Evolutionary conservation across 53 echinoderm and acorn worm species (phyloP).

Genomic region (Zoroaster sp.): DNA sequence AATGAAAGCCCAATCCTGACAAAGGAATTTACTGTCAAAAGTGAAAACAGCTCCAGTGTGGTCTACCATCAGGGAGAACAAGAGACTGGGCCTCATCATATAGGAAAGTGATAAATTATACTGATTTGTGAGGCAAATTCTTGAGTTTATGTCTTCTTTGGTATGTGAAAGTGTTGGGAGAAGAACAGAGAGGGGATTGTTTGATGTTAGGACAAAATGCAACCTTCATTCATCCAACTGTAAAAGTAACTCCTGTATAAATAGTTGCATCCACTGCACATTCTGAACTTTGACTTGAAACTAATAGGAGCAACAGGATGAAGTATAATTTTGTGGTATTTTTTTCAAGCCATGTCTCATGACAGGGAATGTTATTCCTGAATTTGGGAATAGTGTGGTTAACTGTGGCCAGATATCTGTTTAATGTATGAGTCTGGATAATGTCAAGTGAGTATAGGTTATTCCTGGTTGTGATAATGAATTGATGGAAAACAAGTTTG

Average conservation of each 20-base stretch:
- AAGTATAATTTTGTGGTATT: neutral
- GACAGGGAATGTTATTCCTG: neutral
- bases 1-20: too few species aligned
- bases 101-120: neutral
- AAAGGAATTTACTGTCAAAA: too few species aligned
- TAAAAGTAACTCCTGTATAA: neutral
- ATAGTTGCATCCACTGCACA: neutral
- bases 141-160: neutral
- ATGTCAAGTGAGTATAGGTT: neutral
- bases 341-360: neutral
- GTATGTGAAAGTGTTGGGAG: neutral
- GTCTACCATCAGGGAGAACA: neutral
- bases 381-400: neutral
- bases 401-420: neutral
- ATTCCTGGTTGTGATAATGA: too few species aligned
- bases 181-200: neutral
- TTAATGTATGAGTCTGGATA: too few species aligned
- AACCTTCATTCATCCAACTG: neutral
- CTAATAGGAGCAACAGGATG: neutral
- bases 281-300: neutral
- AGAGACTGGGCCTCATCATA: neutral
- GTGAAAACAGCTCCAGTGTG: too few species aligned
- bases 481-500: too few species aligned
- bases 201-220: neutral
- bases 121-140: neutral